A percentile compares a stretch with the other conserved stretches of the same genome.
Conservation (phyloP, 2,797 vertebrate genomes). For the Merluccius polli region DNA sequence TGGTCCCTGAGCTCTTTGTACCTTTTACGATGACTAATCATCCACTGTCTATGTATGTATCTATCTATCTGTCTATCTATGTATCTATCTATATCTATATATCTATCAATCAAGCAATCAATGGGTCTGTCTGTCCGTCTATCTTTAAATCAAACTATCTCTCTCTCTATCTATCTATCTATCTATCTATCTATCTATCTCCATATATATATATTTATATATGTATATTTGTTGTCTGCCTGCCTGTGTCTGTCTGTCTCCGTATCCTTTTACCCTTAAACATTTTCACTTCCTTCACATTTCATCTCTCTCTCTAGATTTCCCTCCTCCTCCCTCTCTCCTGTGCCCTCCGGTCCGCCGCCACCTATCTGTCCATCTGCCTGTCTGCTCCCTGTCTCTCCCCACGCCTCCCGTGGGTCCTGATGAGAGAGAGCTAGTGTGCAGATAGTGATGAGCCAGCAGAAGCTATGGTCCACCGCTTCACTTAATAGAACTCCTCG, state of each 20-base stretch:
- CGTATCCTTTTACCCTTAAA: not conserved
- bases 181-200: not conserved
- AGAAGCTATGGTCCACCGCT: constrained; percentile 62
- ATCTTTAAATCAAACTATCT: too few species aligned
- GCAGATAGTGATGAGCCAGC: constrained; percentile 71
- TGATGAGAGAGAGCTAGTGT: constrained; percentile 41
- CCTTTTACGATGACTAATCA: constrained; percentile 62
- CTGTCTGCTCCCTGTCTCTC: constrained; percentile 5
- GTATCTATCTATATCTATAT: not conserved
- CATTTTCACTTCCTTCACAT: not conserved
- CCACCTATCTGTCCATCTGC: constrained; percentile 2
- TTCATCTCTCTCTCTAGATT: not conserved
- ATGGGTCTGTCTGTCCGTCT: not conserved
- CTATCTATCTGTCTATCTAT: not conserved
- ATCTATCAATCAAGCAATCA: too few species aligned
- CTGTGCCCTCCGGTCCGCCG: not conserved
- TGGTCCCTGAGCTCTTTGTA: constrained; percentile 52
- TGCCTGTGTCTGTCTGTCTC: not conserved
- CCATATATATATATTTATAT: too few species aligned
- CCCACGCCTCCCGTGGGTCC: constrained; percentile 21
- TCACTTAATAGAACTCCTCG: constrained; percentile 68
- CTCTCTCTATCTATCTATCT: not conserved
- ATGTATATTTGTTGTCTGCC: too few species aligned
- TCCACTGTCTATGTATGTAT: constrained; percentile 21
- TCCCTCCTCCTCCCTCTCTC: not conserved